These are phyloP conservation scores for Enteromius viviparus DNA, from an alignment of 2,797 vertebrate genomes.

Conservation along the genomic window DNA sequence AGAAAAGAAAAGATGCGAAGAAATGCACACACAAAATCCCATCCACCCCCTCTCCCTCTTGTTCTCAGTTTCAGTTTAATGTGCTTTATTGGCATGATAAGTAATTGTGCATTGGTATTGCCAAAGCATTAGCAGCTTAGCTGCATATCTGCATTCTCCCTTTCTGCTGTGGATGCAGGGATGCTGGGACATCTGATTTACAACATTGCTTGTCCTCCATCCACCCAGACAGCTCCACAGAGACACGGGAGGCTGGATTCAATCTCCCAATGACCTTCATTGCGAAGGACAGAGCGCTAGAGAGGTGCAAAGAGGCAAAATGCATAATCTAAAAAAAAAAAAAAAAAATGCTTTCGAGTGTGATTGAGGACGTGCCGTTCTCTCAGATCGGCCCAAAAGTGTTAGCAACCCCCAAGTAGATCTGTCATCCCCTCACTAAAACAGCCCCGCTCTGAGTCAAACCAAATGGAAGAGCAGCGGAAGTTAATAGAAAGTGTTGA, in stretches of 20 bases:
- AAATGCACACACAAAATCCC: neutral
- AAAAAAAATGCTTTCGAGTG: slow-evolving; percentile 74
- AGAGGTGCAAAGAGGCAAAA: slow-evolving; percentile 29
- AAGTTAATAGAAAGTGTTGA: slow-evolving; percentile 40
- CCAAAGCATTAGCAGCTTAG: neutral
- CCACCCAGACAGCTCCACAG: slow-evolving; percentile 60
- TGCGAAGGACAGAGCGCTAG: slow-evolving; percentile 64
- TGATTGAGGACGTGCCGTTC: slow-evolving; percentile 73
- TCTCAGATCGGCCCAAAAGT: slow-evolving; percentile 45
- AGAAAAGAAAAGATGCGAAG: neutral
- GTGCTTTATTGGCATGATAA: slow-evolving; percentile 5
- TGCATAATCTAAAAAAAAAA: slow-evolving; percentile 72
- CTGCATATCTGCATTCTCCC: slow-evolving; percentile 12
- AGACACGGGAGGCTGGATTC: slow-evolving; percentile 77
- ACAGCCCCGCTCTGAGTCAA: slow-evolving; percentile 11
- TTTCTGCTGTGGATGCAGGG: slow-evolving; percentile 62
- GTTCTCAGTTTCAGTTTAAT: slow-evolving; percentile 55
- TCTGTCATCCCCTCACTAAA: slow-evolving; percentile 8
- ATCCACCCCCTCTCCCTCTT: slow-evolving; percentile 40
- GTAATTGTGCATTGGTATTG: slow-evolving; percentile 10
- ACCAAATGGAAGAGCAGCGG: neutral
- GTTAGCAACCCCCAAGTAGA: slow-evolving; percentile 22
- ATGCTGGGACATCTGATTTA: slow-evolving; percentile 59
- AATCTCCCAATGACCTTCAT: slow-evolving; percentile 82
- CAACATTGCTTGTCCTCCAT: slow-evolving; percentile 60